Base-by-base conservation (phyloP, 1,140 invertebrate species). In the Lepidurus arcticus region DNA sequence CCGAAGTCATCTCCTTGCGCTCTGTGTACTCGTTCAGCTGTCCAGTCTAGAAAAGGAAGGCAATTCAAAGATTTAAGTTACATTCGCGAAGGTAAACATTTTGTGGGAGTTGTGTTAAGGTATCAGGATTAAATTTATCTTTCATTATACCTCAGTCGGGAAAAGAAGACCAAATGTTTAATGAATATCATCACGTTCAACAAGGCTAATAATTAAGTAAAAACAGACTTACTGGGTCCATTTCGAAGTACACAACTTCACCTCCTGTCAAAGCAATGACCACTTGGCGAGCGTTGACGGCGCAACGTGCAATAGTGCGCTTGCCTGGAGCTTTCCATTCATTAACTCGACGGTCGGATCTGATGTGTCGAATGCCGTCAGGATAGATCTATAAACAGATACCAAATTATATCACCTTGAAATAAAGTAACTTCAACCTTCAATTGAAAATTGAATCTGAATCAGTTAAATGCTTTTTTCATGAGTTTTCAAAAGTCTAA, bases 291-390 rank as follows among this genome's bases (percentile, higher is more conserved):
- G 98, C 95, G 87, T 99, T 99, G 0, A 99, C 94, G 1, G 98
- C 97, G 87, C 98, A 99, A 85, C 97, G 96, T 0, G 97, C 92
- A 80, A 99, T 99, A 0, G 92, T 94, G 82, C 98, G 97, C 85
- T 98, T 98, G 7, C 95, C 96, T 0, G 97, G 97, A 0, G 96
- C 95, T 84, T 98, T 97, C 98, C 98, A 99, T 86, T 99, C 98
- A 82, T 99, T 99, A 0, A 99, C 96, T 85, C 97, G 90, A 84
- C 98, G 97, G 83, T 99, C 97, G 0, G 96, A 92, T 78, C 96
- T 89, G 83, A 99, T 99, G 83, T 99, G 98, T 80, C 98, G 91
- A 84, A 99, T 99, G 76, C 98, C 98, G 85, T 98, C 96, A 0
- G 98, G 97, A 87, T 99, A 99, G 11, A 97, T 92, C 90, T 92